Evolutionary conservation across 2,797 vertebrate genomes (phyloP).

Genomic region (Gouania willdenowi): DNA sequence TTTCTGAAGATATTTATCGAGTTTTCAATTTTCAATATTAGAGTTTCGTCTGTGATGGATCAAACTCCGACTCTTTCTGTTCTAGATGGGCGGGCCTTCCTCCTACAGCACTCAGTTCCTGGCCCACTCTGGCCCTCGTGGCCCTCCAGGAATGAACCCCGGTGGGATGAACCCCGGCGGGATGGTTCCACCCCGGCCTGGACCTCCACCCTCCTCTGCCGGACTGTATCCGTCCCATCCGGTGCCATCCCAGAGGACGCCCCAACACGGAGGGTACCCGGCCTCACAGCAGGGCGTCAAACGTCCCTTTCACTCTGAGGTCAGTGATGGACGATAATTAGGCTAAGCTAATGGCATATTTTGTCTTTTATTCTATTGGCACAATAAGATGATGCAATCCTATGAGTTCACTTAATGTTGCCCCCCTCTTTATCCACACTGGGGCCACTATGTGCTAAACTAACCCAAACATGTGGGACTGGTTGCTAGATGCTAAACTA

Average conservation of each 20-base stretch:
- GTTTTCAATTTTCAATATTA: too few relatives aligned
- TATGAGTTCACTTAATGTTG: too few relatives aligned
- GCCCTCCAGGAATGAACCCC: conserved; percentile 78
- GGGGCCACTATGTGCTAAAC: too few relatives aligned
- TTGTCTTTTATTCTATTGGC: too few relatives aligned
- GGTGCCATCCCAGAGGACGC: conserved; percentile 79
- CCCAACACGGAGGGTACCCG: conserved; percentile 80
- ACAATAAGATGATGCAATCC: too few relatives aligned
- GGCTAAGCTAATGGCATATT: too few relatives aligned
- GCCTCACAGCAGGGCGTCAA: conserved; percentile 85
- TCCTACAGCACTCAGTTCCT: conserved; percentile 89
- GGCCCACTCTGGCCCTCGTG: conserved; percentile 83
- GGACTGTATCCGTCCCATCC: conserved; percentile 75
- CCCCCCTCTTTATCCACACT: too few relatives aligned
- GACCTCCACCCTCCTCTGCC: conserved; percentile 59
- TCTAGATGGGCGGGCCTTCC: conserved; percentile 86
- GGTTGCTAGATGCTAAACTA: too few relatives aligned
- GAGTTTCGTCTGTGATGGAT: too few relatives aligned
- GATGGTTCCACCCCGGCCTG: conserved; percentile 78
- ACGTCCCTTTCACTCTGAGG: conserved; percentile 84
- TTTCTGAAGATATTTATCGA: too few relatives aligned
- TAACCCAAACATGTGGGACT: too few relatives aligned
- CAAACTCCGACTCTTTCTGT: conserved; percentile 22
- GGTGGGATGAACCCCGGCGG: conserved; percentile 75
- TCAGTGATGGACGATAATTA: conserved; percentile 59